These are phyloP conservation scores for Atrina japonica DNA, from an alignment of 2,888 invertebrate species.

Conservation along the genomic window DNA sequence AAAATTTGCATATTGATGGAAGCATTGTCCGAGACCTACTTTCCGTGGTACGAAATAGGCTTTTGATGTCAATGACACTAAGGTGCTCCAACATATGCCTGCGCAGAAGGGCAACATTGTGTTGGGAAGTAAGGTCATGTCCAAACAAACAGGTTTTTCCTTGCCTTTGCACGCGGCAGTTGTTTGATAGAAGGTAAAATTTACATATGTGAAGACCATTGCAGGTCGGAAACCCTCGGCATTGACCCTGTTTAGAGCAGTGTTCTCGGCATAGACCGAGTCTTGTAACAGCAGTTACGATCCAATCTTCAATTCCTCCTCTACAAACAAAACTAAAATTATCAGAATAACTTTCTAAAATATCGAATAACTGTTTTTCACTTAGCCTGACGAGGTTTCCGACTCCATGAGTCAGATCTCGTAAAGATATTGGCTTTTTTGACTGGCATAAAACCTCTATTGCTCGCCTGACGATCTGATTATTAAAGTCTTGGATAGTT, in stretches of 20 bases:
- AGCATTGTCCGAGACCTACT: slow-evolving; percentile 44
- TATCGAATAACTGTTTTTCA: slow-evolving; percentile 23
- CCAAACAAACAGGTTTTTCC: slow-evolving; percentile 57
- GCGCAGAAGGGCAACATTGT: slow-evolving; percentile 51
- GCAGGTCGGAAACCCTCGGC: slow-evolving; percentile 50
- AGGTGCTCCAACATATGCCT: slow-evolving; percentile 49
- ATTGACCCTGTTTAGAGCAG: slow-evolving; percentile 48
- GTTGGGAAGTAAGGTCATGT: slow-evolving; percentile 57
- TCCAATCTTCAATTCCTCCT: slow-evolving; percentile 16
- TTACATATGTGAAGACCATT: slow-evolving; percentile 60
- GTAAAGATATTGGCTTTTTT: slow-evolving; percentile 13
- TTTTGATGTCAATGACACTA: slow-evolving; percentile 43
- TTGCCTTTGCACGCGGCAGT: slow-evolving; percentile 44
- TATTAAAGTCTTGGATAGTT: slow-evolving; percentile 13
- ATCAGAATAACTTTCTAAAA: slow-evolving; percentile 28
- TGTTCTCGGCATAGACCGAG: slow-evolving; percentile 52
- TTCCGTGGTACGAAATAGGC: slow-evolving; percentile 44
- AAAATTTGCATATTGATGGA: slow-evolving; percentile 61
- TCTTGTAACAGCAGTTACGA: slow-evolving; percentile 47
- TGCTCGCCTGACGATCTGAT: slow-evolving; percentile 21
- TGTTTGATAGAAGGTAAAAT: slow-evolving; percentile 55
- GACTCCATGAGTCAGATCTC: slow-evolving; percentile 8
- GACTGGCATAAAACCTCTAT: slow-evolving; percentile 21
- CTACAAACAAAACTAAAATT: slow-evolving; percentile 32
- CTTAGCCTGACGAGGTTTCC: slow-evolving; percentile 17